Conservation (phyloP, 2,113 vertebrate species). For the Sisor rabdophorus region DNA sequence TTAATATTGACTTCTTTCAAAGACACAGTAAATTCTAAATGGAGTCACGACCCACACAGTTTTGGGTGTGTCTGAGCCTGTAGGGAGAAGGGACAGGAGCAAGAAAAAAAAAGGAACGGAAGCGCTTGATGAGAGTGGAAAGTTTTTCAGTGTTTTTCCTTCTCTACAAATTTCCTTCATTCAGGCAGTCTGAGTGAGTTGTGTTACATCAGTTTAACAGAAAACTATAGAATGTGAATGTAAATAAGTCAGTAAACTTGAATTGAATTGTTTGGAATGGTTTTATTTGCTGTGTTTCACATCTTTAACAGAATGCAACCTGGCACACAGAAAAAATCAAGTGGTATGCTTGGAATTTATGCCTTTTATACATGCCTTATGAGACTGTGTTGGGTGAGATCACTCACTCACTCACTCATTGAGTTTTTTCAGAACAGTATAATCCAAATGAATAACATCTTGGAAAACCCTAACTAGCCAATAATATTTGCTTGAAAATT, state of each 20-base stretch:
- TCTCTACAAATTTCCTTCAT: background rate
- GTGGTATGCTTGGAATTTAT: conserved; percentile 58
- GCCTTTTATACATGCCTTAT: conserved; percentile 3
- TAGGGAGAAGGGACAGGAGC: conserved; percentile 1
- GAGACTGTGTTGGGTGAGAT: conserved; percentile 13
- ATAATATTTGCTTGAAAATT: background rate
- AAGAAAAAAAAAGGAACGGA: background rate
- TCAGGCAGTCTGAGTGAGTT: background rate
- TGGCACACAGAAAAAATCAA: background rate
- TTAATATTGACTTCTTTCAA: no score
- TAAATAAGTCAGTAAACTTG: background rate
- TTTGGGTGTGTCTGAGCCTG: conserved; percentile 54
- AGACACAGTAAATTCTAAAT: no score
- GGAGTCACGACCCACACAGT: conserved; percentile 56
- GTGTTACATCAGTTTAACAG: background rate
- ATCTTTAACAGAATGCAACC: conserved; percentile 19
- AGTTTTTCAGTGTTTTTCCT: conserved; percentile 2
- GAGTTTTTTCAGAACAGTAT: conserved; percentile 20
- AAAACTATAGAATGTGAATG: conserved; percentile 1
- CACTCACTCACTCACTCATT: background rate
- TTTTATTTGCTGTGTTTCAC: conserved; percentile 15
- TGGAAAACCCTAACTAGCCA: background rate
- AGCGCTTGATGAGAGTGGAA: conserved; percentile 11
- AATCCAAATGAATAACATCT: background rate
- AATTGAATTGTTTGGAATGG: conserved; percentile 20